Evolutionary conservation across 2,797 vertebrate species (phyloP).

Genomic region (Fringilla coelebs): DNA sequence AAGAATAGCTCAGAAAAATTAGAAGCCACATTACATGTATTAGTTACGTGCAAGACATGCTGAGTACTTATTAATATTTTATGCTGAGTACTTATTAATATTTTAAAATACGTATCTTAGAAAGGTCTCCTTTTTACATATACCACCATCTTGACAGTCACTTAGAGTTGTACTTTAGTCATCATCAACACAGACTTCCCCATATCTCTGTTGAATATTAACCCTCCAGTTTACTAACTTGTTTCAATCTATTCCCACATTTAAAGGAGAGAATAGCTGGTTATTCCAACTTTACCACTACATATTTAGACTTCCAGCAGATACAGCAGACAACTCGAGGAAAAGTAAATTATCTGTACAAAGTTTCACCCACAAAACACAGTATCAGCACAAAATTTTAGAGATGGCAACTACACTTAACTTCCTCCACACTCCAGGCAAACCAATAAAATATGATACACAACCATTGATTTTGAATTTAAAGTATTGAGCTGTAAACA

Average conservation of each 20-base stretch:
- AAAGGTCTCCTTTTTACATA: neutral
- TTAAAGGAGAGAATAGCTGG: neutral
- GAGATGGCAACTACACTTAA: neutral
- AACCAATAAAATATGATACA: neutral
- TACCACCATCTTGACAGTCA: neutral
- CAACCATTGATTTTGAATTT: neutral
- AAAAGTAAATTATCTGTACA: neutral
- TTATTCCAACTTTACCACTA: neutral
- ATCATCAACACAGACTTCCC: neutral
- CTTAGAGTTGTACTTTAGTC: neutral
- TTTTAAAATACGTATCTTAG: neutral
- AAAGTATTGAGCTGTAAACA: neutral
- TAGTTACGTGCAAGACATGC: neutral
- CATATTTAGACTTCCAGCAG: neutral
- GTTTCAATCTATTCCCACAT: neutral
- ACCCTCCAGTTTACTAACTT: neutral
- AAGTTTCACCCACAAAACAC: neutral
- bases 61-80: neutral
- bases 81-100: neutral
- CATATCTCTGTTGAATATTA: neutral
- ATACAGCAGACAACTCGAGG: neutral
- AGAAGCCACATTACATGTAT: neutral
- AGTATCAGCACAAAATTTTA: neutral
- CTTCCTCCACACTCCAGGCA: neutral
- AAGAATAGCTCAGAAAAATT: neutral